These are phyloP conservation scores for Pelecanoides urinatrix DNA, from an alignment of 2,113 vertebrate genomes.

Conservation along the genomic window DNA sequence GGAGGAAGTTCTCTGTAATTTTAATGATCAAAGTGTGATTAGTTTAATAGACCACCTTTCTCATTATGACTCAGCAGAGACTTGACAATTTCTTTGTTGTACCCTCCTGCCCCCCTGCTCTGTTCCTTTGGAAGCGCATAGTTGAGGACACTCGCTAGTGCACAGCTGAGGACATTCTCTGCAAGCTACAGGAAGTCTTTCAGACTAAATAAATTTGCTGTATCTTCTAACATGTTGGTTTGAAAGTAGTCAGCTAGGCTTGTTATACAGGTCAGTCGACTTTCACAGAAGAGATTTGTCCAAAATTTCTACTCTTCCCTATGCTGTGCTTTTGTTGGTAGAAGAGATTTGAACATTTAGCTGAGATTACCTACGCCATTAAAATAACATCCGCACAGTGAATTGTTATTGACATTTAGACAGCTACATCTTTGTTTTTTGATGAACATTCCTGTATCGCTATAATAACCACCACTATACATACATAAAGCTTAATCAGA, in stretches of 20 bases:
- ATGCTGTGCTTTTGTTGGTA: constrained; percentile 24
- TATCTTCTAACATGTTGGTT: neutral
- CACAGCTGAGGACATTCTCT: neutral
- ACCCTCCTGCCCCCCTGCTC: neutral
- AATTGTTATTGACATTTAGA: constrained; percentile 52
- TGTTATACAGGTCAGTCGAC: neutral
- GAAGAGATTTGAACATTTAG: constrained; percentile 52
- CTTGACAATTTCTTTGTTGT: neutral
- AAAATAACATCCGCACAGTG: constrained; percentile 3
- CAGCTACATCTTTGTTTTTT: constrained; percentile 44
- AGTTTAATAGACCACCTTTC: constrained; percentile 35
- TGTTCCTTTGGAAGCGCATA: neutral
- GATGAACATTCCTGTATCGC: constrained; percentile 6
- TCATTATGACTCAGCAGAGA: constrained; percentile 19
- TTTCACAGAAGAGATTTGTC: constrained; percentile 19
- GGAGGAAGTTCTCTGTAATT: neutral
- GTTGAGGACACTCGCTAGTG: neutral
- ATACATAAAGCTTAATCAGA: constrained; percentile 21
- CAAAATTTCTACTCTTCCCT: neutral
- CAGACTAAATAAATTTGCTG: neutral
- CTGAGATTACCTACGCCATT: constrained; percentile 26
- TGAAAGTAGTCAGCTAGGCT: neutral
- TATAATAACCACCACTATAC: neutral
- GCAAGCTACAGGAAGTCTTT: neutral
- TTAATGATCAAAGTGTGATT: constrained; percentile 27